Percentiles rank a stretch among this genome's conserved stretches.
These are phyloP conservation scores for Zygogramma bicolorata DNA, from an alignment of 2,888 invertebrate species.

Conservation along the genomic window DNA sequence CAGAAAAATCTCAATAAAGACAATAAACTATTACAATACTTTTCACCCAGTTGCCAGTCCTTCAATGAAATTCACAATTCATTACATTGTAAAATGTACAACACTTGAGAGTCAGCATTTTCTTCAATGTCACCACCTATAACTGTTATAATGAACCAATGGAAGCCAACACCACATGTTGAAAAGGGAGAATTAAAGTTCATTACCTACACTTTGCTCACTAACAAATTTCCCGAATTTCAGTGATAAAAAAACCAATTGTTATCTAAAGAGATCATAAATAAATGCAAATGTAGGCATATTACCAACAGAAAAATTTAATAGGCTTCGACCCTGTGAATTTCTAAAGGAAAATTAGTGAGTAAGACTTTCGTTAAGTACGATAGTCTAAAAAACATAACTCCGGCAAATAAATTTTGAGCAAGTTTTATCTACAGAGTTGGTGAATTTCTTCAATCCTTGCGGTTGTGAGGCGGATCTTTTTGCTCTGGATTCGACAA, in stretches of 20 bases:
- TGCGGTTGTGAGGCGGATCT: slow-evolving; percentile 68
- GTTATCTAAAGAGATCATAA: neutral
- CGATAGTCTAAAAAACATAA: slow-evolving; percentile 11
- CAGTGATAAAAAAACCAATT: neutral
- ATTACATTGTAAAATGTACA: no score
- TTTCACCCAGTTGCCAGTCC: neutral
- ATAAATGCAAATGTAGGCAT: slow-evolving; percentile 2
- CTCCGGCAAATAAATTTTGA: slow-evolving; percentile 37
- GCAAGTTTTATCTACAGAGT: slow-evolving; percentile 36
- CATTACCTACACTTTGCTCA: neutral
- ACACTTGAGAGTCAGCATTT: neutral
- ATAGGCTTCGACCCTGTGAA: neutral
- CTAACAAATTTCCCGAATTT: neutral
- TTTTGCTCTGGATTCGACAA: slow-evolving; percentile 67
- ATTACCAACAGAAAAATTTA: neutral
- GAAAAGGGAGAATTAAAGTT: neutral
- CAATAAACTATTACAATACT: neutral
- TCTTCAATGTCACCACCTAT: no score
- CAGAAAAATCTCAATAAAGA: no score
- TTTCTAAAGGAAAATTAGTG: neutral
- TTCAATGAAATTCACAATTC: no score
- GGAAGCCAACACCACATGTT: neutral
- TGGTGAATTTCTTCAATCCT: slow-evolving; percentile 62
- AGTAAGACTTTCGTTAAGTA: neutral
- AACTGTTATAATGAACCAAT: neutral